A percentile compares a stretch with the other conserved stretches of the same genome.
phyloP scores from a whole-genome alignment of 2,888 invertebrate genomes.

The Caenorhabditis sp. region DNA sequence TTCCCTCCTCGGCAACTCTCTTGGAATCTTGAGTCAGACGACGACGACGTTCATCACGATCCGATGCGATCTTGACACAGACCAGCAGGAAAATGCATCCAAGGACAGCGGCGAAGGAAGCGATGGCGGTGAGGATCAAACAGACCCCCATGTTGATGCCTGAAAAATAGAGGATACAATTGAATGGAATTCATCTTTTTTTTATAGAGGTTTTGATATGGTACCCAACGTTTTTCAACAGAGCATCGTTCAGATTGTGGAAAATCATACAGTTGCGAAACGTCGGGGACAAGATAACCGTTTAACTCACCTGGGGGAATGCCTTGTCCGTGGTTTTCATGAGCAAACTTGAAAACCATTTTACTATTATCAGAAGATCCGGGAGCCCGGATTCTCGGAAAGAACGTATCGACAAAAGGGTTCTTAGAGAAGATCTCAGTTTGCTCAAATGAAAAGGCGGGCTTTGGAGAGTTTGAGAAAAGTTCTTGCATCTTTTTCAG shows the following conservation, averaged over 20 bases:
- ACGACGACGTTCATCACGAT: conserved; percentile 30
- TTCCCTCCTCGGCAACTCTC: conserved; percentile 6
- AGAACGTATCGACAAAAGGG: not conserved
- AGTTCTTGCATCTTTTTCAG: too few relatives aligned
- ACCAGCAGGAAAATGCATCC: conserved; percentile 30
- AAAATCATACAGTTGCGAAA: too few relatives aligned
- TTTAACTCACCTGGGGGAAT: not conserved
- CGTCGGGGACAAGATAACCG: too few relatives aligned
- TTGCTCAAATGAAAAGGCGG: too few relatives aligned
- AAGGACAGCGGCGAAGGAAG: conserved; percentile 14
- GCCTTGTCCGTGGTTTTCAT: not conserved
- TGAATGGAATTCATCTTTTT: too few relatives aligned
- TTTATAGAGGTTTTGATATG: too few relatives aligned
- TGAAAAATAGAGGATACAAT: conserved; percentile 11
- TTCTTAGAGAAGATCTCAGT: not conserved
- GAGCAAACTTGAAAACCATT: conserved; percentile 3
- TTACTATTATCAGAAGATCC: not conserved
- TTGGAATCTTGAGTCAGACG: not conserved
- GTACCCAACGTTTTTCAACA: too few relatives aligned
- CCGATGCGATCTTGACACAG: conserved; percentile 39
- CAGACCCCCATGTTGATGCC: conserved; percentile 51
- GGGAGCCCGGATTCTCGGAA: not conserved
- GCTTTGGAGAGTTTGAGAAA: too few relatives aligned
- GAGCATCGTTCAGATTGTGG: too few relatives aligned
- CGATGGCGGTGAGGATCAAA: conserved; percentile 22